phyloP scores from a whole-genome alignment of 2,888 invertebrate species.

The Nezara viridula region DNA sequence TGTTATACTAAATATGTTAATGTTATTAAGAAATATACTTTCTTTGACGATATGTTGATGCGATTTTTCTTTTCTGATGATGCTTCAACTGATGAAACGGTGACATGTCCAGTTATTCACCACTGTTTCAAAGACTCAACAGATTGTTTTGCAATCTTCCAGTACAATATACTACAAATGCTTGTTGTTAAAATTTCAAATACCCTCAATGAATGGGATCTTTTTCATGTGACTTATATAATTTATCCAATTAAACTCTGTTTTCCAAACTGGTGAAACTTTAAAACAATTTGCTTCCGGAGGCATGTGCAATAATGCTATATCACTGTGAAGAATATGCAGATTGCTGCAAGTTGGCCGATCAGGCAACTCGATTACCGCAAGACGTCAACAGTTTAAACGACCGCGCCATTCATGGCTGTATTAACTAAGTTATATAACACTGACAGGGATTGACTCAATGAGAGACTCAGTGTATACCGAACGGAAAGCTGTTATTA shows the following conservation, averaged over 20 bases:
- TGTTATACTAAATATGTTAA: no score
- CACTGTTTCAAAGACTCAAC: no score
- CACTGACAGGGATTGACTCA: not conserved
- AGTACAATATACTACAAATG: no score
- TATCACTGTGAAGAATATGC: not conserved
- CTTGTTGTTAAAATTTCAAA: no score
- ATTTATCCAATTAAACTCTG: no score
- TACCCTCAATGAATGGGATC: no score
- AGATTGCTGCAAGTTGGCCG: not conserved
- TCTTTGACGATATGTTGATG: not conserved
- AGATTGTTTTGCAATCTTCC: no score
- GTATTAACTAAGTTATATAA: not conserved
- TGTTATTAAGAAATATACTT: not conserved
- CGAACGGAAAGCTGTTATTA: slow-evolving; percentile 32
- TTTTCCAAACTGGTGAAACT: not conserved
- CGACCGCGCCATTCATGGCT: not conserved
- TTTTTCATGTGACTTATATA: no score
- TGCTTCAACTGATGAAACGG: not conserved
- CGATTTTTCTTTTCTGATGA: not conserved
- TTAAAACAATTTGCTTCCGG: not conserved
- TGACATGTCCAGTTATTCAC: not conserved
- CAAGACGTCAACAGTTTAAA: slow-evolving; percentile 18
- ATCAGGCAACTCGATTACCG: not conserved
- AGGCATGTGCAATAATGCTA: no score
- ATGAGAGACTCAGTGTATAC: not conserved